Conservation (phyloP, 2,797 vertebrate species). For the Tamandua tetradactyla region DNA sequence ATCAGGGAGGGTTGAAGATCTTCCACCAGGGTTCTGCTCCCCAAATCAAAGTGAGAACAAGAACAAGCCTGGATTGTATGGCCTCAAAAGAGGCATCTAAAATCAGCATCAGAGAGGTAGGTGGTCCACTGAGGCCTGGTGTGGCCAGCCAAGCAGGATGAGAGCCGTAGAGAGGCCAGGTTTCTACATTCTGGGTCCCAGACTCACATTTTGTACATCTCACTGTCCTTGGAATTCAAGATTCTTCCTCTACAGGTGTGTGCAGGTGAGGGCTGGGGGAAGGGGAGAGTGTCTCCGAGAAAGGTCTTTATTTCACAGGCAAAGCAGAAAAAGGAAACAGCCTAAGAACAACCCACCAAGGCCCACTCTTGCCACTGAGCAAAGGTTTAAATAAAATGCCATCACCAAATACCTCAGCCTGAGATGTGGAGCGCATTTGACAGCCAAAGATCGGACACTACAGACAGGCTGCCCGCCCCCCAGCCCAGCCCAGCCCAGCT, state of each 20-base stretch:
- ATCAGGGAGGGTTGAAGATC: background rate
- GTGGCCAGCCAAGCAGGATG: background rate
- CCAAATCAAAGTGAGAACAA: background rate
- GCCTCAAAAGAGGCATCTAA: background rate
- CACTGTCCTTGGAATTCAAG: background rate
- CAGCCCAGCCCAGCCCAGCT: too few relatives aligned
- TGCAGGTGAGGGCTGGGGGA: background rate
- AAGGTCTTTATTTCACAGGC: background rate
- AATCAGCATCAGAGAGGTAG: background rate
- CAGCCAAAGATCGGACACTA: background rate
- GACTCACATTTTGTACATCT: background rate
- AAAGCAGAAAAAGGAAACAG: background rate
- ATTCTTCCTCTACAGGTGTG: background rate
- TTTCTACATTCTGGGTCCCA: background rate
- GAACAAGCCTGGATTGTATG: background rate
- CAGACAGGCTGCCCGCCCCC: background rate
- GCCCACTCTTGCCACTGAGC: background rate
- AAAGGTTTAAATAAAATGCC: background rate
- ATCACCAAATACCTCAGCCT: background rate
- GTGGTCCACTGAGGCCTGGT: background rate
- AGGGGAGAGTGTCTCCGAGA: background rate
- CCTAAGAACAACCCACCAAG: fast-evolving
- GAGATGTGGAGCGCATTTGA: background rate
- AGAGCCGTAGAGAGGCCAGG: background rate
- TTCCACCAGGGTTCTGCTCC: background rate